Evolutionary conservation across 2,797 vertebrate genomes (phyloP), one percentile per base, ranked within the genome.

Genomic region (Brachyalestes nurse): DNA sequence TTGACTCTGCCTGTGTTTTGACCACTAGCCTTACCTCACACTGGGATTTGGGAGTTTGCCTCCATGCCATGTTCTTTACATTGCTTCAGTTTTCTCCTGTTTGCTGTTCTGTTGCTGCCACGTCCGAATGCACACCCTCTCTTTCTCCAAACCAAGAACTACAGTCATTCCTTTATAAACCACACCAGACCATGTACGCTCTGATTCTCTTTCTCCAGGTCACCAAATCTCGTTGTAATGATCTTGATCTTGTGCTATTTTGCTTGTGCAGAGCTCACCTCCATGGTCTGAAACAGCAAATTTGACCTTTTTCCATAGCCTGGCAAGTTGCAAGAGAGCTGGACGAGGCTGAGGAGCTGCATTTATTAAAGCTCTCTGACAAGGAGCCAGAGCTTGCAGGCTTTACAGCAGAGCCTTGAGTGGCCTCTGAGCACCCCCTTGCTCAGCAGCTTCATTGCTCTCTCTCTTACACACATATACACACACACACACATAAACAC

Each of bases 331-430:
- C 28, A 23, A 62, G 25, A 3, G 16, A 57, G 53, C 57, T n/a
- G 38, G 40, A 72, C 23, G 51, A 60, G n/a, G 25, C 62, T 49
- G 61, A 49, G 77, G 19, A 72, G 19, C 51, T 67, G 67, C 71
- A 77, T 80, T 83, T 64, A 83, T 83, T 80, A 75, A 66, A 64
- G 21, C 77, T 82, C 69, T 16, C 19, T 34, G 53, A 65, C 23
- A 55, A 38, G 13, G 49, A 74, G 49, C 74, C 74, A 21, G 51
- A 6, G 66, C 71, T 51, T 57, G 40, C n/a, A 64, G 61, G 61
- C 25, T 64, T 28, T 45, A 28, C 40, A 60, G 51, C 75, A 60
- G 19, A 70, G 58, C 53, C 57, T 19, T 55, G 55, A 82, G 61
- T 58, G 74, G 21, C 71, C 78, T 55, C 38, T 75, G 57, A 58